phyloP scores from a whole-genome alignment of 2,797 vertebrate species.

The Siniperca scherzeri region DNA sequence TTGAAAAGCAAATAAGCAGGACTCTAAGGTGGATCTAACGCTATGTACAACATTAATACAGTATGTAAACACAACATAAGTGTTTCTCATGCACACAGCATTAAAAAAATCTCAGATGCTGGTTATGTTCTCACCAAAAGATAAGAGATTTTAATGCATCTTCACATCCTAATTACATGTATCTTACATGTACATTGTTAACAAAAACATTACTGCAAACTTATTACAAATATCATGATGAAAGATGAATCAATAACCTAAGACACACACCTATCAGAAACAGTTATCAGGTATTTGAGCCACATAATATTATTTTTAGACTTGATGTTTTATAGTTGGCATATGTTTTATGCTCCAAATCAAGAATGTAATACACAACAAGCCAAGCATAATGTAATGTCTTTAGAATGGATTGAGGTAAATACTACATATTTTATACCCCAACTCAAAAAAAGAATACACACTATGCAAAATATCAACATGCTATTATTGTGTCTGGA shows the following conservation, averaged over 20 bases:
- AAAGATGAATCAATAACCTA: background rate
- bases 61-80: background rate
- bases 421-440: background rate
- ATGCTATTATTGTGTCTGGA: constrained; percentile 4
- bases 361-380: background rate
- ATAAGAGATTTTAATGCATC: constrained; percentile 35
- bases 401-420: background rate
- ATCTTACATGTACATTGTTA: constrained; percentile 10
- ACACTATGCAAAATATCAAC: background rate
- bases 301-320: background rate
- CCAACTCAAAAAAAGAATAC: background rate
- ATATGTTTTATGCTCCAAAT: constrained; percentile 1
- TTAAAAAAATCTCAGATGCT: background rate
- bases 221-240: constrained; percentile 8
- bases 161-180: constrained; percentile 15
- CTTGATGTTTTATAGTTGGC: background rate
- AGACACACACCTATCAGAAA: background rate
- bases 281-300: background rate
- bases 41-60: background rate
- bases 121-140: constrained; percentile 16
- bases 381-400: background rate
- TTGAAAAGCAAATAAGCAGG: background rate
- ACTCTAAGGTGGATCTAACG: background rate
- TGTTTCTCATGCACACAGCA: background rate
- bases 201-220: background rate